Base-by-base conservation (phyloP, 2,888 invertebrate genomes). In the Dicyrtoma fusca region DNA sequence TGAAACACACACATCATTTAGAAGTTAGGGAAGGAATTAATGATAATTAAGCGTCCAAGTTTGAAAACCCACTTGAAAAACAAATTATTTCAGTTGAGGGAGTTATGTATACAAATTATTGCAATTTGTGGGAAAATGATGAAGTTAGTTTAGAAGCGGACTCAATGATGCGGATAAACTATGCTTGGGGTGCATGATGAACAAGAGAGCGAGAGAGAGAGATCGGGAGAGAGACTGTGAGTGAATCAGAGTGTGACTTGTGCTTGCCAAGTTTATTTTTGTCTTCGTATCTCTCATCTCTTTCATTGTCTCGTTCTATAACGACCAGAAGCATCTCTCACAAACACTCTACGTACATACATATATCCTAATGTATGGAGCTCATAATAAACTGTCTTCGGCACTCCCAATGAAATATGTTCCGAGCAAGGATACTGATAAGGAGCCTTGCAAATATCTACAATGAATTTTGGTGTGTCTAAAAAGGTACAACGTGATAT, bases 41-140 rank as follows among this genome's bases (percentile, higher is more conserved):
- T 45, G 23, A 63, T 23, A 34, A 34, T 63, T 63, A 63, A 63
- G 47, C 45, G 23, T 21, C 23, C 23, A 65, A 65, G 49, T 47
- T 26, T 47, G 51, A 13, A 55, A 25, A 53, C 53, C n/a, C n/a
- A 68, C 68, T 68, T 55, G 68, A 53, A 55, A 68, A 61, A 19
- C 61, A 69, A 69, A 69, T 69, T 69, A 69, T 69, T 69, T 59
- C 47, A 25, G 69, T 59, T 57, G 59, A 69, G 14, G 69, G 69
- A 64, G 17, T 47, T 69, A 47, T 69, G 69, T 69, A 61, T 61
- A 69, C 69, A 69, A 69, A 69, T 69, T 69, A 69, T 69, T 69
- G 61, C 59, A 69, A 69, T 69, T 69, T 69, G 49, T 47, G 68
- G 59, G 69, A 47, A 59, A 57, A 59, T 69, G 57, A 69, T 69